A percentile compares a stretch with the other conserved stretches of the same genome.
Evolutionary conservation across 1,140 invertebrate species (phyloP).

Genomic region (Heliconius eleuchia): DNA sequence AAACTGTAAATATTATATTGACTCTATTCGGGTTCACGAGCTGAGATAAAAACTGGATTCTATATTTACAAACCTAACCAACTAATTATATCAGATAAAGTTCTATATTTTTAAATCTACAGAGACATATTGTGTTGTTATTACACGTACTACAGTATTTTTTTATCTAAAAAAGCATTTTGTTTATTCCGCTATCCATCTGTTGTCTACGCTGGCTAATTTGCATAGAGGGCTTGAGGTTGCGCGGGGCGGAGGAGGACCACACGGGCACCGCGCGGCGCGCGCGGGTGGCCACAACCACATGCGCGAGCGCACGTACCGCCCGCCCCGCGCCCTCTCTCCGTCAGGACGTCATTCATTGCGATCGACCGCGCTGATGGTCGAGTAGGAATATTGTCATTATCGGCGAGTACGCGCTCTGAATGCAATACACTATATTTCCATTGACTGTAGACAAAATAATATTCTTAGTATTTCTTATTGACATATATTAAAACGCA

Average conservation of each 20-base stretch:
- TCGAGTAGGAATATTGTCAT: conserved; percentile 76
- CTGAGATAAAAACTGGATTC: background rate
- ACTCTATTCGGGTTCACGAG: background rate
- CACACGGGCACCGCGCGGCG: conserved; percentile 68
- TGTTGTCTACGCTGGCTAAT: conserved; percentile 79
- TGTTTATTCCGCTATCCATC: conserved; percentile 80
- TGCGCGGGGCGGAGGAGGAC: conserved; percentile 59
- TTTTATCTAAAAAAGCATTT: conserved; percentile 63
- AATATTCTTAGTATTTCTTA: conserved; percentile 1
- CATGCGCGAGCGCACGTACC: conserved; percentile 68
- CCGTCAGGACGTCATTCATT: conserved; percentile 74
- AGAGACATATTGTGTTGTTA: background rate
- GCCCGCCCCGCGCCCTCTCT: conserved; percentile 45
- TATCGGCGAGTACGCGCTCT: conserved; percentile 66
- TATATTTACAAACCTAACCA: background rate
- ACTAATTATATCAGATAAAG: too few relatives aligned
- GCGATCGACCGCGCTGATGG: conserved; percentile 72
- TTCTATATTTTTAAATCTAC: background rate
- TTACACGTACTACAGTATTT: background rate
- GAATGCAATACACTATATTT: conserved; percentile 60
- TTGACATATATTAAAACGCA: background rate
- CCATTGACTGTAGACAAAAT: conserved; percentile 42
- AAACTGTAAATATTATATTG: conserved; percentile 8
- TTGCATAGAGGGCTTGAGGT: conserved; percentile 73
- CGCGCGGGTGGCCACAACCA: conserved; percentile 76